phyloP scores from a whole-genome alignment of 2,113 vertebrate species.

The Tachycineta bicolor region DNA sequence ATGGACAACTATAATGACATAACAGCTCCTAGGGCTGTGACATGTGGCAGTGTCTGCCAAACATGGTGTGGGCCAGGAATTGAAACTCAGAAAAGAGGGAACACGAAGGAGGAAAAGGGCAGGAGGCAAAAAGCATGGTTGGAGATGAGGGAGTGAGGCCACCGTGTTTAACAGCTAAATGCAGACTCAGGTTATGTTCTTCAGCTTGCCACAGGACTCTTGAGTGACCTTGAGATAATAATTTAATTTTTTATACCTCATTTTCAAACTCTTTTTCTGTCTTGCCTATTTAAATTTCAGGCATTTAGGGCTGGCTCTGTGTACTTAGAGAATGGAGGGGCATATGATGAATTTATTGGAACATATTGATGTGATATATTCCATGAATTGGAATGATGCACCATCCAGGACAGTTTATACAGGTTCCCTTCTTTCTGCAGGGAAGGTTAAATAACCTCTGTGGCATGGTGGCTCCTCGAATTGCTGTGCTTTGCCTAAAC shows the following conservation, averaged over 20 bases:
- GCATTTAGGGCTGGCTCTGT: background rate
- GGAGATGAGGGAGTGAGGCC: background rate
- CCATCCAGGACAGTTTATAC: background rate
- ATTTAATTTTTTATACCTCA: background rate
- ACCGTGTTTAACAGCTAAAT: background rate
- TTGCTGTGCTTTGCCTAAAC: background rate
- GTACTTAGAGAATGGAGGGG: background rate
- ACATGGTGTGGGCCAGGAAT: background rate
- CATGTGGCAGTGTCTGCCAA: fast-evolving
- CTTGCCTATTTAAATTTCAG: background rate
- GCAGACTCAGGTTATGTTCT: background rate
- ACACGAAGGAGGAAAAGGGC: background rate
- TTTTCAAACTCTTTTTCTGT: background rate
- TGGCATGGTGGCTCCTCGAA: background rate
- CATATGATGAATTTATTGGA: background rate
- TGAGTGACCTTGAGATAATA: background rate
- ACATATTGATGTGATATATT: background rate
- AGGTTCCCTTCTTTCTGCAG: background rate
- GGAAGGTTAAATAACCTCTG: background rate
- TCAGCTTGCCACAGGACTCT: background rate
- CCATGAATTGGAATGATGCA: background rate
- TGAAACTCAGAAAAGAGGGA: background rate
- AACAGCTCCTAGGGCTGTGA: background rate
- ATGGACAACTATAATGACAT: background rate
- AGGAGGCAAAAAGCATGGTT: background rate